phyloP scores from a whole-genome alignment of 2,888 invertebrate genomes.

The Drosophila rubida region DNA sequence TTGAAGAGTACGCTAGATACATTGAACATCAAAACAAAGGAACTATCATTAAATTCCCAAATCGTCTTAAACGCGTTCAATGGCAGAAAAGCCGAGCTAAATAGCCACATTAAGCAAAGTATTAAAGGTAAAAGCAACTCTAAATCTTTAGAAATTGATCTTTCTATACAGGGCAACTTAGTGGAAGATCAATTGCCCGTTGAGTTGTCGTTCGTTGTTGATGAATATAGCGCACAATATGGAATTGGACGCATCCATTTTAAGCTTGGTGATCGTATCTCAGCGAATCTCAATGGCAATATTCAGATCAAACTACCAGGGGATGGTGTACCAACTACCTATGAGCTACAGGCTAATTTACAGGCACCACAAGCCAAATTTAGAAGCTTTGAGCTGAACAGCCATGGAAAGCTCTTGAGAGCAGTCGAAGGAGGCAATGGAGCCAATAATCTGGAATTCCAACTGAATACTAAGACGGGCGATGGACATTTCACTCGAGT shows the following conservation, averaged over 20 bases:
- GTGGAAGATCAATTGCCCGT: conserved; percentile 74
- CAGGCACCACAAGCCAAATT: conserved; percentile 87
- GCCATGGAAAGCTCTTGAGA: conserved; percentile 81
- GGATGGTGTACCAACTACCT: conserved; percentile 82
- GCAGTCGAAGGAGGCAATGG: conserved; percentile 65
- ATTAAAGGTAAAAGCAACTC: conserved; percentile 74
- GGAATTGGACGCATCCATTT: conserved; percentile 85
- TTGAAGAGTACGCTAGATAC: conserved; percentile 83
- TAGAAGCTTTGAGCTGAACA: conserved; percentile 82
- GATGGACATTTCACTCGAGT: conserved; percentile 66
- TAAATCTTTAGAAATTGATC: conserved; percentile 63
- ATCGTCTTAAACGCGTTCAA: conserved; percentile 85
- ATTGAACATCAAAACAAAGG: conserved; percentile 83
- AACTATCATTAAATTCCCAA: conserved; percentile 84
- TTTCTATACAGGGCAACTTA: conserved; percentile 77
- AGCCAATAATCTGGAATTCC: conserved; percentile 62
- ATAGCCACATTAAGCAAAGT: conserved; percentile 83
- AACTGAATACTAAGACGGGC: conserved; percentile 61
- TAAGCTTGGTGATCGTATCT: conserved; percentile 85
- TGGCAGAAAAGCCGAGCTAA: conserved; percentile 85
- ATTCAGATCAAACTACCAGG: conserved; percentile 83
- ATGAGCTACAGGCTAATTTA: conserved; percentile 86
- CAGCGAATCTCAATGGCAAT: conserved; percentile 85
- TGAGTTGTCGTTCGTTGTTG: conserved; percentile 74
- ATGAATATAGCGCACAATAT: conserved; percentile 70